Evolutionary conservation across 2,888 invertebrate species (phyloP), one percentile per base, ranked within the genome.

Genomic region (Abscondita cerata): DNA sequence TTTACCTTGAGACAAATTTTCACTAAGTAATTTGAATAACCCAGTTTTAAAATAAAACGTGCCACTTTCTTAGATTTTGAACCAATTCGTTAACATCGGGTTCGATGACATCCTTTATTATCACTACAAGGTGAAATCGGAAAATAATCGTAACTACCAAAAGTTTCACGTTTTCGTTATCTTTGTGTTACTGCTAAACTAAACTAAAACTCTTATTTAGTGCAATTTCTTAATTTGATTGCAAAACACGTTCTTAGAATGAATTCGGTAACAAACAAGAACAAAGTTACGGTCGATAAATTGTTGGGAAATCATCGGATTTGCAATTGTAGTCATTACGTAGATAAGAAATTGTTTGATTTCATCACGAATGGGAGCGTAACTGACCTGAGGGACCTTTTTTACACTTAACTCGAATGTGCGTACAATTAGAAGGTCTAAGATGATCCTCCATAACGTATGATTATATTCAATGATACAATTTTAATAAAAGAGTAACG

Each of bases 101-200:
- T 41, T 41, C 41, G 16, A 41, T 16, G 41, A 41, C 41, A 15
- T 41, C n/a, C n/a, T n/a, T 36, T 16, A 6, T 41, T 41, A 41
- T 41, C 41, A 41, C 3, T 16, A 9, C 41, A 12, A 41, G 25
- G 25, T 41, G 15, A 12, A n/a, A 41, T 15, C 12, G 41, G 12
- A 25, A 25, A 25, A 25, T 25, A 25, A 25, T 6, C 6, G 25
- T 54, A 54, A 54, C 44, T 55, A 34, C 36, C 25, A 40, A 16
- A 31, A 54, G 46, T 54, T 56, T 48, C 38, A 33, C 51, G 41
- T 57, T 18, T 44, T 44, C 18, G 19, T 44, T 44, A 18, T n/a
- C n/a, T n/a, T n/a, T n/a, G n/a, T n/a, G n/a, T n/a, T n/a, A n/a
- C n/a, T n/a, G n/a, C n/a, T n/a, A n/a, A n/a, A n/a, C n/a, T n/a